Base-by-base conservation (phyloP, 2,113 vertebrate genomes). In the Excalfactoria chinensis region DNA sequence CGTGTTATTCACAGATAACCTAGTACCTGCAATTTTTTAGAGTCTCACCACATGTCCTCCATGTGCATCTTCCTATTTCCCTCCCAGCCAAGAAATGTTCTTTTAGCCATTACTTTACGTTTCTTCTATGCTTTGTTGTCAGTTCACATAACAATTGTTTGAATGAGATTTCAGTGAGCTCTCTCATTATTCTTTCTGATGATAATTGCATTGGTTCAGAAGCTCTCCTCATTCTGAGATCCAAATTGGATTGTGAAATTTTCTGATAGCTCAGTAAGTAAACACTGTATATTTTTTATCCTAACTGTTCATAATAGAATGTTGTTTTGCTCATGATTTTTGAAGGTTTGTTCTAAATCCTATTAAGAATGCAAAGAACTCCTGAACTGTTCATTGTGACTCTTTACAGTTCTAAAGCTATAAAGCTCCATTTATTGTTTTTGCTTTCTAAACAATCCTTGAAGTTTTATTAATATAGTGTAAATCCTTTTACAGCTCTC, bases 371-470 rank as follows among this genome's bases (percentile, higher is more conserved):
- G 64, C 19, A 86, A 74, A 90, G 21, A n/a, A 73, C 14, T 73
- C 32, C n/a, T 64, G 43, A 88, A 71, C 37, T 30, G n/a, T 73
- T 90, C 59, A 15, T 18, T 77, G 10, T 22, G 32, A 40, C 51
- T 92, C 37, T 60, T 77, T 95, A 90, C 58, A 59, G 34, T 56
- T 56, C 70, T 80, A 72, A 64, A 91, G 49, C 30, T 88, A 80
- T 86, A 91, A 93, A 94, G 22, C n/a, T 74, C 34, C 34, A 79
- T 44, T 78, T 89, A 87, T 64, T 89, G 46, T 44, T 89, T 95
- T 86, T 76, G 6, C 23, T 96, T 92, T 93, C 69, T 85, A 93
- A 95, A 79, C 55, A 68, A 64, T 73, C 49, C 70, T 88, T 95
- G 43, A 82, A 87, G 28, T 94, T 92, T 91, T 93, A 90, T 93